Percentiles rank a stretch among this genome's conserved stretches.
Conservation (phyloP, 37 sponge, comb jelly and placozoan genomes). For the Lycopodina hypogea region DNA sequence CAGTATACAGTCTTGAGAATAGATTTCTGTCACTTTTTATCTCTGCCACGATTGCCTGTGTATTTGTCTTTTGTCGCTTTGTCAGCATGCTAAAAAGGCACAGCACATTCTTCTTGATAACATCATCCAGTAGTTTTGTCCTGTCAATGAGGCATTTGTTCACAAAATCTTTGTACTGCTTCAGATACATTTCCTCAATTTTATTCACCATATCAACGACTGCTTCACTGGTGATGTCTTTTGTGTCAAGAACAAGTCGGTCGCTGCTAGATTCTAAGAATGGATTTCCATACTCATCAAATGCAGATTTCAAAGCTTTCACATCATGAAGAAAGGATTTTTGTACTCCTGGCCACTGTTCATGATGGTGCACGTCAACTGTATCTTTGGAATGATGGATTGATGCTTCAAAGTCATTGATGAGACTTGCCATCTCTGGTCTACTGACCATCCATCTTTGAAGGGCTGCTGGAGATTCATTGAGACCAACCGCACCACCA, state of each 20-base stretch:
- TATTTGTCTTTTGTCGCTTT: not conserved
- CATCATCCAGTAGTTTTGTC: not conserved
- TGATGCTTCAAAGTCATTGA: no score
- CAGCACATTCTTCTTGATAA: not conserved
- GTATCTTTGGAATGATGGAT: not conserved
- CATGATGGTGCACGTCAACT: not conserved
- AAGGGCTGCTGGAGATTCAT: no score
- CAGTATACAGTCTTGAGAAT: not conserved
- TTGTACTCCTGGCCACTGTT: slow-evolving; percentile 6
- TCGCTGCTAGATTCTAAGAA: not conserved
- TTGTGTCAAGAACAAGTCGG: not conserved
- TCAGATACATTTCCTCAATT: not conserved
- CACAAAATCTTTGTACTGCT: not conserved
- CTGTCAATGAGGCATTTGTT: not conserved
- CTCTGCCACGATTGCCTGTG: not conserved
- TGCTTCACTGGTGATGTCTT: not conserved
- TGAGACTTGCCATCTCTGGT: not conserved
- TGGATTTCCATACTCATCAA: no score
- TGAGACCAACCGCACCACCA: no score
- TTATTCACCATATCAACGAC: not conserved
- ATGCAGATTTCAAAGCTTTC: no score
- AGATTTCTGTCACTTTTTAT: slow-evolving; percentile 8
- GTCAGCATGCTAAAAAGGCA: not conserved
- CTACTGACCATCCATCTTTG: no score
- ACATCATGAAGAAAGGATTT: slow-evolving; percentile 1